phyloP scores from a whole-genome alignment of 2,113 vertebrate genomes.

The Anser cygnoides region DNA sequence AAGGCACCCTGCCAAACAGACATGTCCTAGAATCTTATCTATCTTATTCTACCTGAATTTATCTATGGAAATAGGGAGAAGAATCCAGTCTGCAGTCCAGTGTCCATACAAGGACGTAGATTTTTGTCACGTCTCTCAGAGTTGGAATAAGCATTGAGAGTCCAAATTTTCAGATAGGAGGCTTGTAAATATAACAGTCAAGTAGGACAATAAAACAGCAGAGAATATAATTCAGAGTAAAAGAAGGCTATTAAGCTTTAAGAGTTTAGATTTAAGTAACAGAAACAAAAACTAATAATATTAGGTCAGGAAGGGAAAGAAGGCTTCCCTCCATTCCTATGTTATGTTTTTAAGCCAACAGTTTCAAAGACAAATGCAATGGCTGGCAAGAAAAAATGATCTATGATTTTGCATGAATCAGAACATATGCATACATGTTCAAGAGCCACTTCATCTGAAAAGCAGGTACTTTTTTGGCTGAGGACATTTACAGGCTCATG shows the following conservation, averaged over 20 bases:
- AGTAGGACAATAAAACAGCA: background rate
- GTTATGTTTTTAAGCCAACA: background rate
- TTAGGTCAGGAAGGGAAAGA: background rate
- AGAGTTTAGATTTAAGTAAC: background rate
- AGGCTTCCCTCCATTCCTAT: background rate
- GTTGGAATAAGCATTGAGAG: background rate
- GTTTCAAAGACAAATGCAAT: background rate
- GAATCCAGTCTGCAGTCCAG: background rate
- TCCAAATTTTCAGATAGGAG: background rate
- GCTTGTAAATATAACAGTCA: background rate
- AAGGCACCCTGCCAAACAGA: background rate
- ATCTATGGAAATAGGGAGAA: background rate
- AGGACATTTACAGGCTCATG: background rate
- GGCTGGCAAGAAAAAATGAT: background rate
- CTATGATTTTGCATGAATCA: background rate
- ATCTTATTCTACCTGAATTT: background rate
- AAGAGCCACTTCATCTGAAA: background rate
- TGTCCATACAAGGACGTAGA: background rate
- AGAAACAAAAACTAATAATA: background rate
- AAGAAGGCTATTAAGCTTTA: background rate
- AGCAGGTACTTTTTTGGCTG: background rate
- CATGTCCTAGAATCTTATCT: background rate
- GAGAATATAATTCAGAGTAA: background rate
- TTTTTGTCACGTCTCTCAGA: background rate
- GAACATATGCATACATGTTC: fast-evolving